Percentiles rank a stretch among this genome's conserved stretches.
Conservation (phyloP, 2,888 invertebrate species). For the Bombyx huttoni region DNA sequence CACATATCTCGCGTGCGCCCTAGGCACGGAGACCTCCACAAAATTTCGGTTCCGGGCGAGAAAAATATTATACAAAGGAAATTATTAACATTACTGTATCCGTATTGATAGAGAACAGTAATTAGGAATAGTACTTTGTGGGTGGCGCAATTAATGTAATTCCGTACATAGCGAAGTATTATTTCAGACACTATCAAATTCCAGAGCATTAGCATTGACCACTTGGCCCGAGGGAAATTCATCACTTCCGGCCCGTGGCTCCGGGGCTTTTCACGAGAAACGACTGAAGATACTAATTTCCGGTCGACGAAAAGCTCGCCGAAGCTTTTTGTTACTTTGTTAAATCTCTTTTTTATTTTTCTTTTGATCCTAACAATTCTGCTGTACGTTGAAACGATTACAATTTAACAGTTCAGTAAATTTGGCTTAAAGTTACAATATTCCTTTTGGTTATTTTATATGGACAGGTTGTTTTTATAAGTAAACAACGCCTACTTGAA, state of each 20-base stretch:
- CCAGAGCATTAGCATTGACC: constrained; percentile 21
- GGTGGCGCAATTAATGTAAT: neutral
- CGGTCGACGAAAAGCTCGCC: constrained; percentile 27
- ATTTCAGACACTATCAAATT: constrained; percentile 20
- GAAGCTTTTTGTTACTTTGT: constrained; percentile 20
- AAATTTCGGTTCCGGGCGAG: no score
- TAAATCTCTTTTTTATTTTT: constrained; percentile 16
- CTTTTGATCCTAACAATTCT: constrained; percentile 1
- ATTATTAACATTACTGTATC: no score
- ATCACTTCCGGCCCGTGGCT: constrained; percentile 30
- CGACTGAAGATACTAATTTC: constrained; percentile 45
- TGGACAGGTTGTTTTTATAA: neutral
- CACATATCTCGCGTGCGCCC: no score
- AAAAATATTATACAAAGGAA: no score
- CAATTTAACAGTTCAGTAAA: neutral
- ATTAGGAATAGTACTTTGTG: no score
- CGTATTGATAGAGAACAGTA: no score
- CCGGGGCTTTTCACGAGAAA: constrained; percentile 24
- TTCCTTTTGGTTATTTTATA: neutral
- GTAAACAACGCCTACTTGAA: neutral
- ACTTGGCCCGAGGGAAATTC: constrained; percentile 36
- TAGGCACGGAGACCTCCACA: no score
- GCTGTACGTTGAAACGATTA: neutral
- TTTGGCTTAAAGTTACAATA: neutral
- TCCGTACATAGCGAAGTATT: neutral